Base-by-base conservation (phyloP, 2,113 vertebrate species). In the Lagopus muta region DNA sequence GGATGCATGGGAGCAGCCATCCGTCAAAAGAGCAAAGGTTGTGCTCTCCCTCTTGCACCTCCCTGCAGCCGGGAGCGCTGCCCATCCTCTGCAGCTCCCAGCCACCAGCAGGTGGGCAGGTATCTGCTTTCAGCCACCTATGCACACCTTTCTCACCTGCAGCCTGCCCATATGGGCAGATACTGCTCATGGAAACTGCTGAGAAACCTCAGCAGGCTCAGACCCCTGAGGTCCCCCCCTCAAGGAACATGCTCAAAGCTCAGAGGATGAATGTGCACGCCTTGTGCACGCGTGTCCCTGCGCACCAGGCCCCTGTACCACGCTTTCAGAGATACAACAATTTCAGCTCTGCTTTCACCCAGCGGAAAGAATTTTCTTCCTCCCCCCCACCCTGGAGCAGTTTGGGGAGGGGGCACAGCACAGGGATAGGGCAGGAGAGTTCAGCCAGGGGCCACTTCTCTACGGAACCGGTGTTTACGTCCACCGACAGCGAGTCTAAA, bases 401-500 rank as follows among this genome's bases (percentile, higher is more conserved):
- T 67, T 54, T 87, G 89, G 64, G 82, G 74, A 93, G 61, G 79
- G 89, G 93, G 93, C 8, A 75, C 95, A 94, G 84, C 9, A 1
- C 62, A 91, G 89, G 69, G 91, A 64, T 50, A 66, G 40, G 76
- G 89, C 71, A 89, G 78, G 72, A 74, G 75, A 94, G 96, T 94
- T 95, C 95, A 97, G 96, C 96, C 96, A 97, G 88, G 55, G 96
- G 95, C 85, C 88, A 0, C 52, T 57, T 92, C 83, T 62, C 81
- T 88, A 87, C 72, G 0, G 67, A 77, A 88, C 22, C 7, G 27
- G 84, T 93, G 94, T 96, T 97, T 96, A 97, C 9, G 48, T 93
- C 74, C 94, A 24, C 76, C 89, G 94, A 95, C 92, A 96, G 93
- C 15, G 25, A 96, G 96, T 96, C 97, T 97, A 96, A 96, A 97